phyloP scores from a whole-genome alignment of 2,888 invertebrate genomes.

The Meiosimyza platycephala region DNA sequence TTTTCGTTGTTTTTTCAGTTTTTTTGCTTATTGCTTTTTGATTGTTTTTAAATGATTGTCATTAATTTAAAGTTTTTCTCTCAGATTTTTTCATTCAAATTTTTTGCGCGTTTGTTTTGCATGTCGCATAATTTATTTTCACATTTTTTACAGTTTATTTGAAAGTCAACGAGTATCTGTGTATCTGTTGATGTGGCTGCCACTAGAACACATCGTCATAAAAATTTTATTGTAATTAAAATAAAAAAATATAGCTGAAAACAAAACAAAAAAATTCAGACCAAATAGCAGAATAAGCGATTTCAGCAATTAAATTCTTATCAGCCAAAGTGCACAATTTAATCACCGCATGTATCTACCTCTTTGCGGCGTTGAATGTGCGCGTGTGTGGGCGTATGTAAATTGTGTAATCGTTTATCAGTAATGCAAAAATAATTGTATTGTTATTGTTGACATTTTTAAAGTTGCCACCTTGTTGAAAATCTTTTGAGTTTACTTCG shows the following conservation, averaged over 20 bases:
- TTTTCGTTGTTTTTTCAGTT: neutral
- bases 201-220: neutral
- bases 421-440: neutral
- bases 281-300: neutral
- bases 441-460: neutral
- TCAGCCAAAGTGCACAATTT: conserved; percentile 46
- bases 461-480: neutral
- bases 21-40: neutral
- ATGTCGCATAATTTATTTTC: conserved; percentile 2
- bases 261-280: neutral
- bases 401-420: neutral
- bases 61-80: neutral
- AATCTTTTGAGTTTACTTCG: neutral
- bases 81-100: neutral
- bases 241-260: neutral
- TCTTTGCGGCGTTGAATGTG: neutral
- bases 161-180: neutral
- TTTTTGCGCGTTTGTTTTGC: neutral
- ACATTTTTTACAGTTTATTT: neutral
- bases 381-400: neutral
- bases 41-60: conserved; percentile 14
- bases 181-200: neutral
- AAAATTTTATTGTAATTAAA: conserved; percentile 5
- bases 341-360: conserved; percentile 2
- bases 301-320: conserved; percentile 56